Percentiles rank a stretch among this genome's conserved stretches.
These are phyloP conservation scores for Drosophila athabasca DNA, from an alignment of 1,140 invertebrate species.

Conservation along the genomic window DNA sequence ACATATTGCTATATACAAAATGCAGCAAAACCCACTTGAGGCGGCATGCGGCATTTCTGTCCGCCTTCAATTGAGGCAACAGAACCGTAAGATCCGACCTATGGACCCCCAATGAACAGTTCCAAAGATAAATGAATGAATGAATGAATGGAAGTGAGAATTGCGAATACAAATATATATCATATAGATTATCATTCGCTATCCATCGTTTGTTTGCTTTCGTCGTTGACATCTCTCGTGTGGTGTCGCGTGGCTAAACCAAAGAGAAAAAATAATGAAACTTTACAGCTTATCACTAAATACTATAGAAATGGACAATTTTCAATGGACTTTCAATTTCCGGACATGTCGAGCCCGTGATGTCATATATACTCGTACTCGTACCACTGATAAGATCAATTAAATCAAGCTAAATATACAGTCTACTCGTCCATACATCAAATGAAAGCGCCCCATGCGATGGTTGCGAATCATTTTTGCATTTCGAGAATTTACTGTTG, in stretches of 20 bases:
- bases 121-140: background rate
- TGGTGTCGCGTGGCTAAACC: slow-evolving; percentile 41
- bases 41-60: too few relatives aligned
- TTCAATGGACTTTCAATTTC: slow-evolving; percentile 8
- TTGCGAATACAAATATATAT: slow-evolving; percentile 38
- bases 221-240: slow-evolving; percentile 26
- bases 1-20: background rate
- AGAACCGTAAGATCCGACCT: too few relatives aligned
- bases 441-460: slow-evolving; percentile 11
- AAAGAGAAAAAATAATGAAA: slow-evolving; percentile 21
- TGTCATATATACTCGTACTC: background rate
- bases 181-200: background rate
- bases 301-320: slow-evolving; percentile 26
- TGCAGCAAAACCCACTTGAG: too few relatives aligned
- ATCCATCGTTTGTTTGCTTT: slow-evolving; percentile 27
- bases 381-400: slow-evolving; percentile 33
- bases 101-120: too few relatives aligned
- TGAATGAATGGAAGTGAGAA: slow-evolving; percentile 29
- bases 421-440: slow-evolving; percentile 16
- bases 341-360: slow-evolving; percentile 2
- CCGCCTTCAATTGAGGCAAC: too few relatives aligned
- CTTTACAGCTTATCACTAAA: slow-evolving; percentile 26
- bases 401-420: too few relatives aligned
- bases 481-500: too few relatives aligned
- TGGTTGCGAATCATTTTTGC: too few relatives aligned